phyloP scores from a whole-genome alignment of 37 sponge, comb jelly and placozoan genomes.

The Aplysina aerophoba region DNA sequence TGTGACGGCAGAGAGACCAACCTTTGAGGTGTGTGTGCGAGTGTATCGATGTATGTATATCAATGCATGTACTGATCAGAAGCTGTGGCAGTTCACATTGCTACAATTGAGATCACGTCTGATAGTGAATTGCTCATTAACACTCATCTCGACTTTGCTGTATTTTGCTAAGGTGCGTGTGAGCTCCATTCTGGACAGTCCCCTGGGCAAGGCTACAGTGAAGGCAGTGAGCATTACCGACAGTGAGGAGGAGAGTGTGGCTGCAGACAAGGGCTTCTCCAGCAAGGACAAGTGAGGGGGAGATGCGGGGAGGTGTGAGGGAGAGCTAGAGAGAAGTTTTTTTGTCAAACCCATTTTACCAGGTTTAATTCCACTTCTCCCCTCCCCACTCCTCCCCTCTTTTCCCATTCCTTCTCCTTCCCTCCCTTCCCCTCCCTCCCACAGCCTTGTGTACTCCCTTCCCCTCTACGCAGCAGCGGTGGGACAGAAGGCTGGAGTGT shows the following conservation, averaged over 20 bases:
- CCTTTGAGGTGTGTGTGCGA: constrained; percentile 37
- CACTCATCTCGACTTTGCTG: neutral
- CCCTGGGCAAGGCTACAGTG: constrained; percentile 24
- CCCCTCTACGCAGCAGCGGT: constrained; percentile 40
- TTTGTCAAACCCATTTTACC: too few species aligned
- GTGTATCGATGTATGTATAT: neutral
- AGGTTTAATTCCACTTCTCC: too few species aligned
- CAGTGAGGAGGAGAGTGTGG: constrained; percentile 2
- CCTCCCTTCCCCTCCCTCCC: too few species aligned
- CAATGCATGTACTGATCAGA: neutral
- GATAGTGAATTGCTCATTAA: too few species aligned
- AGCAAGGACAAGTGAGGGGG: constrained; percentile 31
- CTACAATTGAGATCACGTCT: neutral
- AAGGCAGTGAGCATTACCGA: constrained; percentile 24
- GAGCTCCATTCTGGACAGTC: constrained; percentile 32
- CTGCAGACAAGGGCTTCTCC: constrained; percentile 18
- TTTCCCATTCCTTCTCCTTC: neutral
- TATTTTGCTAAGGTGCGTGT: constrained; percentile 4
- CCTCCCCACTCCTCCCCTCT: too few species aligned
- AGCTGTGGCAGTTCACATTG: neutral
- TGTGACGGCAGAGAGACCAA: constrained; percentile 33
- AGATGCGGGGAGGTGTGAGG: neutral
- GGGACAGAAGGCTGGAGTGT: constrained; percentile 37
- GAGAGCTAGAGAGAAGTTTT: too few species aligned
- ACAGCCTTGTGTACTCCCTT: constrained; percentile 43